phyloP scores from a whole-genome alignment of 2,888 invertebrate genomes.

The Cacoxenus indagator region DNA sequence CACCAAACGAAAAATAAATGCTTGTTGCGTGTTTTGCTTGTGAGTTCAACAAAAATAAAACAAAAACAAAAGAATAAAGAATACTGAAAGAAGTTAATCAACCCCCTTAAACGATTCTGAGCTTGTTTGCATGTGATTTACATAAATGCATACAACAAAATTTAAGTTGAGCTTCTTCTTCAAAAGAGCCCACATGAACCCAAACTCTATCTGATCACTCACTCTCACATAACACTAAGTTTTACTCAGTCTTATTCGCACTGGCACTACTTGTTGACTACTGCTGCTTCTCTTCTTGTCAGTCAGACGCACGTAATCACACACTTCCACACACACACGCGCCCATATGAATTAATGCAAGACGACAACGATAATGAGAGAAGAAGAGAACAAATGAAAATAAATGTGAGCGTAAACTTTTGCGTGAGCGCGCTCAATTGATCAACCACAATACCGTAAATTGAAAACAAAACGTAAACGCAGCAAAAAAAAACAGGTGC shows the following conservation, averaged over 20 bases:
- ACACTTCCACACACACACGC: too few relatives aligned
- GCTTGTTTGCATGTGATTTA: slow-evolving; percentile 48
- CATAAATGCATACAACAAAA: too few relatives aligned
- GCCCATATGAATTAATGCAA: too few relatives aligned
- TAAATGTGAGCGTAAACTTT: too few relatives aligned
- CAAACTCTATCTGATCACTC: not conserved
- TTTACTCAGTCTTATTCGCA: not conserved
- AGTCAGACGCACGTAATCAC: too few relatives aligned
- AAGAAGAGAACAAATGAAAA: too few relatives aligned
- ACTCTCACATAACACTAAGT: not conserved
- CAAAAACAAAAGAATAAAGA: not conserved
- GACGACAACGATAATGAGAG: too few relatives aligned
- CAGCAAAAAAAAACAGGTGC: not conserved
- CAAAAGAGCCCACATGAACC: not conserved
- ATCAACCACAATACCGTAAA: too few relatives aligned
- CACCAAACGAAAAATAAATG: not conserved
- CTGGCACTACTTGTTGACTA: too few relatives aligned
- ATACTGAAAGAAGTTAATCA: slow-evolving; percentile 57
- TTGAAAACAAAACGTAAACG: not conserved
- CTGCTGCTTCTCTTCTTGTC: too few relatives aligned
- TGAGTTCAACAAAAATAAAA: not conserved
- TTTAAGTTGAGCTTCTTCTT: slow-evolving; percentile 15
- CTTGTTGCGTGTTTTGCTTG: not conserved
- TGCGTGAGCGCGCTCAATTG: too few relatives aligned
- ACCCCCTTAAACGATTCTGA: slow-evolving; percentile 57